These are phyloP conservation scores for Pyrgus malvae DNA, from an alignment of 2,888 invertebrate genomes.

Conservation along the genomic window DNA sequence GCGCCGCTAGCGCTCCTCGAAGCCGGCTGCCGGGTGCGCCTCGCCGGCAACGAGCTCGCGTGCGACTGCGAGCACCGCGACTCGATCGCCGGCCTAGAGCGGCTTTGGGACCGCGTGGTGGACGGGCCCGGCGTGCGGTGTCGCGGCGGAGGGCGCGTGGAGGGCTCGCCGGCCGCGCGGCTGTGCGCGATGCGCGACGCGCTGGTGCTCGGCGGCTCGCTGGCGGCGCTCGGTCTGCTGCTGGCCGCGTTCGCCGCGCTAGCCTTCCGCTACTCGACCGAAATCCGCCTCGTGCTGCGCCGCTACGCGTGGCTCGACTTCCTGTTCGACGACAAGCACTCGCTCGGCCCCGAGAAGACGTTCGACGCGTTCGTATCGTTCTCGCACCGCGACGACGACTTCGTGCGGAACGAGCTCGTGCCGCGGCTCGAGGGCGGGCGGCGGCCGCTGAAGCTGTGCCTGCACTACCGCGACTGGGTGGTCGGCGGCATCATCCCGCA, in stretches of 20 bases:
- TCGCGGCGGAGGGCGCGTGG: constrained; percentile 12
- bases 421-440: constrained; percentile 78
- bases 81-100: constrained; percentile 2
- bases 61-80: constrained; percentile 37
- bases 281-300: constrained; percentile 2
- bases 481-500: constrained; percentile 77
- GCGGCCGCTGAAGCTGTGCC: constrained; percentile 81
- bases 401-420: constrained; percentile 85
- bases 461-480: constrained; percentile 55
- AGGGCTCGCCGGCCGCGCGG: constrained; percentile 17
- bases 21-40: constrained; percentile 20
- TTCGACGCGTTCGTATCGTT: constrained; percentile 93
- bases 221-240: neutral
- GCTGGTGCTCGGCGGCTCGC: constrained; percentile 29
- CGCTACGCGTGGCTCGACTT: constrained; percentile 1
- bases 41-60: constrained; percentile 34
- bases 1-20: constrained; percentile 30
- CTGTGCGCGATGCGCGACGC: constrained; percentile 42
- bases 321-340: neutral
- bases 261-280: neutral
- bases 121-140: constrained; percentile 6
- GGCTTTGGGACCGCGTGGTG: neutral
- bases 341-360: constrained; percentile 1
- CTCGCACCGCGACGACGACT: constrained; percentile 88
- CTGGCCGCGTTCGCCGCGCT: constrained; percentile 15